Conservation (phyloP, 2,888 invertebrate genomes). For the Lepidocyrtinus sp. region DNA sequence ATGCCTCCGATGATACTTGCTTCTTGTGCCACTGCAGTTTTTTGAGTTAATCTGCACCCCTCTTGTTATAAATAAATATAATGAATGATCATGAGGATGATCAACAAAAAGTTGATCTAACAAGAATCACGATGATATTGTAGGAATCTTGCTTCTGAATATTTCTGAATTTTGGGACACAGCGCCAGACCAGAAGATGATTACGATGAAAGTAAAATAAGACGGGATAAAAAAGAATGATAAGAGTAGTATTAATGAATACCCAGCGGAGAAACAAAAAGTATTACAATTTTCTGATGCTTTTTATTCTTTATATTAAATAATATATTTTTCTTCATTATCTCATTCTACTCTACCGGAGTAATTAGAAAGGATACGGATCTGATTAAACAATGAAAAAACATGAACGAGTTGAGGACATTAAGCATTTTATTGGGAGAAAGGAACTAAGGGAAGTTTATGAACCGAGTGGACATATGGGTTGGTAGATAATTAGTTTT, state of each 20-base stretch:
- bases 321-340: constrained; percentile 12
- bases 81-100: constrained; percentile 13
- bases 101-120: constrained; percentile 9
- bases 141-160: background rate
- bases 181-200: constrained; percentile 23
- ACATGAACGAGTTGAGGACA: constrained; percentile 28
- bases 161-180: constrained; percentile 1
- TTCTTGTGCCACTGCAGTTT: too few relatives aligned
- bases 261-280: constrained; percentile 26
- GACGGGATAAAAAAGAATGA: constrained; percentile 25
- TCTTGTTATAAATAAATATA: constrained; percentile 7
- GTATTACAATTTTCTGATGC: constrained; percentile 31
- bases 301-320: constrained; percentile 30
- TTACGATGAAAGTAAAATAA: background rate
- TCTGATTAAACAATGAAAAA: constrained; percentile 7
- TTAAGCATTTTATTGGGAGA: constrained; percentile 52
- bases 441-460: constrained; percentile 53
- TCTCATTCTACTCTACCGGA: constrained; percentile 4
- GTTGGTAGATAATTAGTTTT: constrained; percentile 57
- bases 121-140: background rate
- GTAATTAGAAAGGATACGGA: constrained; percentile 13
- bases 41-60: constrained; percentile 7
- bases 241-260: constrained; percentile 43
- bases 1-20: background rate
- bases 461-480: constrained; percentile 58